A percentile compares a stretch with the other conserved stretches of the same genome.
Evolutionary conservation across 2,113 vertebrate species (phyloP).

Genomic region (Melanocharis versteri): DNA sequence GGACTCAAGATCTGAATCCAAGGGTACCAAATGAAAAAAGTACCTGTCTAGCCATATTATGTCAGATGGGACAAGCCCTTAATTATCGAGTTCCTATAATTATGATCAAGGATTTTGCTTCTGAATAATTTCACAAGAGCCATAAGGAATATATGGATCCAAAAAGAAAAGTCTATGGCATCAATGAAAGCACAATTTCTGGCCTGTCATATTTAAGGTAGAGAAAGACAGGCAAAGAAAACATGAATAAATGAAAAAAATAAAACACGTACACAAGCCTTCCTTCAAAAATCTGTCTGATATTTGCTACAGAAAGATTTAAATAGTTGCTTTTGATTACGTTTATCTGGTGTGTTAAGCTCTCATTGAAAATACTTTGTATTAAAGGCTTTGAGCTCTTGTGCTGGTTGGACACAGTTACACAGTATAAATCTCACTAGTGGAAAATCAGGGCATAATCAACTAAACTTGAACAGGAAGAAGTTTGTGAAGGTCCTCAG

Average conservation of each 20-base stretch:
- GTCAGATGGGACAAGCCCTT: neutral
- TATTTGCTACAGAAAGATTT: neutral
- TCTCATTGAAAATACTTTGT: neutral
- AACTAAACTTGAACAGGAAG: neutral
- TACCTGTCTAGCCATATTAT: neutral
- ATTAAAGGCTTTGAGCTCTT: neutral
- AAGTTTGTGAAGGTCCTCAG: neutral
- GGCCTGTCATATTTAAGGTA: neutral
- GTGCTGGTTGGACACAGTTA: neutral
- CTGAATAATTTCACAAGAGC: neutral
- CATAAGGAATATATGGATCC: neutral
- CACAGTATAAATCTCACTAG: neutral
- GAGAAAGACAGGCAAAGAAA: neutral
- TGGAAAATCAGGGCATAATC: neutral
- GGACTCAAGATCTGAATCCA: conserved; percentile 3
- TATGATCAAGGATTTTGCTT: neutral
- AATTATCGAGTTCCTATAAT: neutral
- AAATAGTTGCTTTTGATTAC: neutral
- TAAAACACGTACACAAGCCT: neutral
- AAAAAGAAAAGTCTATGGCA: neutral
- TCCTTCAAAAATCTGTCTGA: neutral
- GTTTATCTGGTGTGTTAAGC: neutral
- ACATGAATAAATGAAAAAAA: neutral
- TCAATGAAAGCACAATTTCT: neutral
- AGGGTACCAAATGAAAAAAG: conserved; percentile 10